Conservation (phyloP, 2,113 vertebrate species). For the Forbesichthys papilliferus region DNA sequence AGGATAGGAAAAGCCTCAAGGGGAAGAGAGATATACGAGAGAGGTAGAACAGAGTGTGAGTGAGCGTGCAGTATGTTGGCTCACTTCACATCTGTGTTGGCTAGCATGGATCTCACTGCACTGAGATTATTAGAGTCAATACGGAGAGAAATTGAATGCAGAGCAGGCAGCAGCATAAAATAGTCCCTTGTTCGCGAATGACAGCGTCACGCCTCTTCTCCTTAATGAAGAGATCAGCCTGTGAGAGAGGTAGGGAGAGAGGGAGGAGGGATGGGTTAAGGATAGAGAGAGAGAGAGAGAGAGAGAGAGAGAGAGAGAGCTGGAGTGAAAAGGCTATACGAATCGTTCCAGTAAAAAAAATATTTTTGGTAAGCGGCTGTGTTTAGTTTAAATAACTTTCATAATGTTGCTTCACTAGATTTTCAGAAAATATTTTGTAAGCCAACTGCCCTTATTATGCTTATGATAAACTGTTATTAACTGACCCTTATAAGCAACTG, state of each 20-base stretch:
- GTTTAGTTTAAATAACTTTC: slow-evolving; percentile 12
- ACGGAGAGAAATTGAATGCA: slow-evolving; percentile 34
- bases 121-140: slow-evolving; percentile 51
- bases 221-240: slow-evolving; percentile 25
- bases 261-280: neutral
- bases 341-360: slow-evolving; percentile 27
- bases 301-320: slow-evolving; percentile 14
- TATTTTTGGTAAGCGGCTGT: slow-evolving; percentile 1
- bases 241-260: neutral
- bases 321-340: neutral
- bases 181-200: slow-evolving; percentile 47
- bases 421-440: neutral
- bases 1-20: neutral
- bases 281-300: neutral
- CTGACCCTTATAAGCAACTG: neutral
- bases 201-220: slow-evolving; percentile 34
- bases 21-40: slow-evolving; percentile 10
- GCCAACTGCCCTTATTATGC: neutral
- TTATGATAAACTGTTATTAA: neutral
- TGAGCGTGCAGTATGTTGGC: neutral
- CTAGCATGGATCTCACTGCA: slow-evolving; percentile 5
- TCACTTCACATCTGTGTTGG: slow-evolving; percentile 6
- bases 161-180: slow-evolving; percentile 4
- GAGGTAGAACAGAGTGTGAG: slow-evolving; percentile 9
- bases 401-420: slow-evolving; percentile 1